Conservation (phyloP, 2,797 vertebrate species). For the Pygocentrus nattereri region DNA sequence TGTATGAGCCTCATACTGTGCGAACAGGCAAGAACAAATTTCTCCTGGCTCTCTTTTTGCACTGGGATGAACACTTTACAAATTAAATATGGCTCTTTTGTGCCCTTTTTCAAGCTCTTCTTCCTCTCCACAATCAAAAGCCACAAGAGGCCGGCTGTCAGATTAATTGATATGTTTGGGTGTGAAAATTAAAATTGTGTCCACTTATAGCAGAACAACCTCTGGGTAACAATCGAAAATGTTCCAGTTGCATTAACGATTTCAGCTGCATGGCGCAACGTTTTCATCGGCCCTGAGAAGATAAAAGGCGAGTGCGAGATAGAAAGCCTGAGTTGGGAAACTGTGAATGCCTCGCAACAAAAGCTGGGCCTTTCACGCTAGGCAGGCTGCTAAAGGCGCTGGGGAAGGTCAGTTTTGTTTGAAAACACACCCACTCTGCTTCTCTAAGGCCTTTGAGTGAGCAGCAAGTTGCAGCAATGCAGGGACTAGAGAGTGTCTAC, state of each 20-base stretch:
- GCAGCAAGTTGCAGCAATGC: constrained; percentile 44
- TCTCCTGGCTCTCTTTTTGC: constrained; percentile 70
- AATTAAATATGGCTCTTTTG: constrained; percentile 62
- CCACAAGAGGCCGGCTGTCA: constrained; percentile 57
- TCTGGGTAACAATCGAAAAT: constrained; percentile 61
- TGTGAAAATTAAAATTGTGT: constrained; percentile 61
- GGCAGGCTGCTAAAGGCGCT: constrained; percentile 68
- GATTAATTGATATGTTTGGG: constrained; percentile 66
- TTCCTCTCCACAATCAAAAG: constrained; percentile 63
- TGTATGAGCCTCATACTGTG: constrained; percentile 80
- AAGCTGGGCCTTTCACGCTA: constrained; percentile 61
- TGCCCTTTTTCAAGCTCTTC: constrained; percentile 50
- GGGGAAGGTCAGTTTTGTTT: constrained; percentile 75
- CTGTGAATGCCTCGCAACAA: constrained; percentile 59
- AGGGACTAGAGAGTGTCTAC: constrained; percentile 33
- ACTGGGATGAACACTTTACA: constrained; percentile 47
- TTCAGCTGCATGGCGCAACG: constrained; percentile 41
- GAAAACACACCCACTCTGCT: constrained; percentile 68
- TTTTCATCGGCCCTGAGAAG: constrained; percentile 10
- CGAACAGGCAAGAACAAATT: constrained; percentile 82
- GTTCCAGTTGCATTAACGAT: constrained; percentile 55
- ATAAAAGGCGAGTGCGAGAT: constrained; percentile 40
- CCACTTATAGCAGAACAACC: constrained; percentile 55
- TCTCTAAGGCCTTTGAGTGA: constrained; percentile 54
- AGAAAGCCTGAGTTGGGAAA: constrained; percentile 46